These are phyloP conservation scores for Dione juno DNA, from an alignment of 2,888 invertebrate species.

Conservation along the genomic window DNA sequence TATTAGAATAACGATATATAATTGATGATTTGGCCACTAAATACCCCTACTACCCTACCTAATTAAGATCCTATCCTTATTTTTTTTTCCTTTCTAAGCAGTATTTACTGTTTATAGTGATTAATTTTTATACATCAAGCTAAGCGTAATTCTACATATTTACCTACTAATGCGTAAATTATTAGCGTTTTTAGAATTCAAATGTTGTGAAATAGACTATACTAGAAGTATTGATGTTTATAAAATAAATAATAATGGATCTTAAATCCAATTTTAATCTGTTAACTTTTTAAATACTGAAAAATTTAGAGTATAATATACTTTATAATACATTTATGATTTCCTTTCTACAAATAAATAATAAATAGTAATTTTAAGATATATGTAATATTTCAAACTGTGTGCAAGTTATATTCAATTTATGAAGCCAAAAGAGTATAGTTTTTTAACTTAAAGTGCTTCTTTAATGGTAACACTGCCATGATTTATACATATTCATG, in stretches of 20 bases:
- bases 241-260: conserved; percentile 32
- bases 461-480: conserved; percentile 15
- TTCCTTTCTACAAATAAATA: conserved; percentile 19
- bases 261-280: conserved; percentile 34
- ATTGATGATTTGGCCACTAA: conserved; percentile 2
- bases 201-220: conserved; percentile 49
- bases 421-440: not conserved
- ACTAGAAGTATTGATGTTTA: conserved; percentile 37
- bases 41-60: no score
- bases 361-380: not conserved
- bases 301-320: conserved; percentile 20
- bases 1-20: no score
- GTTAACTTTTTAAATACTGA: conserved; percentile 24
- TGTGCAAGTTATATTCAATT: conserved; percentile 2
- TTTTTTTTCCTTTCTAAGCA: not conserved
- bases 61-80: not conserved
- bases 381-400: not conserved
- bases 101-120: not conserved
- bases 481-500: not conserved
- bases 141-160: conserved; percentile 18
- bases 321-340: conserved; percentile 20
- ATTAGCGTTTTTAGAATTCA: conserved; percentile 41
- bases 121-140: not conserved
- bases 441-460: not conserved
- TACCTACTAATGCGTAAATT: conserved; percentile 30